Conservation (phyloP, 2,888 invertebrate genomes). For the Chrysolina oricalcia region DNA sequence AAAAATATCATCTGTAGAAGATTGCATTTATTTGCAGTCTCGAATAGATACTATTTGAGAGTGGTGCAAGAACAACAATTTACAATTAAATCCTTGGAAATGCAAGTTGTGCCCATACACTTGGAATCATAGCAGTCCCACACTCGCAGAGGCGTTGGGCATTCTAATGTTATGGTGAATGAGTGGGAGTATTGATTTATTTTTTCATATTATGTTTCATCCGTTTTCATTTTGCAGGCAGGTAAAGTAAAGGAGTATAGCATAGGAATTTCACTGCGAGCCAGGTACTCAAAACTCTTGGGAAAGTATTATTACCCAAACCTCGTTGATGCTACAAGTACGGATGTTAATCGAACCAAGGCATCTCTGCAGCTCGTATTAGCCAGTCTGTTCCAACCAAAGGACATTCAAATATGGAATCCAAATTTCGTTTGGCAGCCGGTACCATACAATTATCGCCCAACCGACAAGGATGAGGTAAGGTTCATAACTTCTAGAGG, state of each 20-base stretch:
- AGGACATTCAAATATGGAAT: slow-evolving; percentile 32
- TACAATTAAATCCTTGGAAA: no score
- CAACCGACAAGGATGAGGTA: slow-evolving; percentile 61
- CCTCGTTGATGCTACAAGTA: slow-evolving; percentile 77
- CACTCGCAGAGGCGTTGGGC: no score
- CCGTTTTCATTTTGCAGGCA: slow-evolving; percentile 35
- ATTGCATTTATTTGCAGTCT: no score
- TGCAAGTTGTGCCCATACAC: no score
- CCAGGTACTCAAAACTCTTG: slow-evolving; percentile 77
- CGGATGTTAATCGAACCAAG: slow-evolving; percentile 81
- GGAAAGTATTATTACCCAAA: slow-evolving; percentile 75
- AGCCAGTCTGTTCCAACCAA: slow-evolving; percentile 80
- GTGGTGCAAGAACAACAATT: no score
- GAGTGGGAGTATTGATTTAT: no score
- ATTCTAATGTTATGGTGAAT: no score
- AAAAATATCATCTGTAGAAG: no score
- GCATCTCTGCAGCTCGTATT: slow-evolving; percentile 80
- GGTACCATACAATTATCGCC: slow-evolving; percentile 81
- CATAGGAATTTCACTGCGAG: slow-evolving; percentile 77
- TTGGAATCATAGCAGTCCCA: no score
- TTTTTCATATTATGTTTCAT: no score
- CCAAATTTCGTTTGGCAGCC: slow-evolving; percentile 78
- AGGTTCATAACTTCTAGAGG: not conserved
- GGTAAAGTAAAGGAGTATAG: slow-evolving; percentile 70
- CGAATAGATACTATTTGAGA: no score